Base-by-base conservation (phyloP, 2,888 invertebrate species). In the Schrankia costaestrigalis region DNA sequence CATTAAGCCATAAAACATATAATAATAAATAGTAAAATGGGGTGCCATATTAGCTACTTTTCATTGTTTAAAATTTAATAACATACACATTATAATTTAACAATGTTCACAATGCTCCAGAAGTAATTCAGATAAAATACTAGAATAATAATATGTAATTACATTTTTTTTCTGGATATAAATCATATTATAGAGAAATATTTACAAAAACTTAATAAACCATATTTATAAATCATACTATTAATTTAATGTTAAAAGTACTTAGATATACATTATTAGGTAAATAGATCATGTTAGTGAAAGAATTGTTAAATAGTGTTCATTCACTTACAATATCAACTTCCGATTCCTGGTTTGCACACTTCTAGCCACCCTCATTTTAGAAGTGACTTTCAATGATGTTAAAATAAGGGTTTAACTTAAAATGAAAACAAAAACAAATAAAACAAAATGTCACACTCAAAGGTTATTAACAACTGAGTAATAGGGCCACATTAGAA, bases 321-420 rank as follows among this genome's bases (percentile, higher is more conserved):
- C 11, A 19, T 18, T 19, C 8, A 79, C 81, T 81, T 69, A 82
- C 81, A 78, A 41, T 36, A 74, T 47, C 33, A 56, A 59, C 21
- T 64, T 65, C 49, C 66, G 71, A 31, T 71, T 56, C 43, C 72
- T 63, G 27, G 71, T 72, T 51, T 71, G 78, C 27, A 64, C 37
- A 26, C 55, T 47, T 63, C 59, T 80, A 15, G 73, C 74, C 21
- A 75, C 46, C 58, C 79, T 65, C 80, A 81, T 80, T 18, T 36
- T 27, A 26, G 7, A 24, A 1, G 7, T 11, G 2, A 22, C 8
- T 30, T 30, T n/a, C 0, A 23, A 6, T 11, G 14, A 10, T 18
- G 7, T 33, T 42, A 5, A 25, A 14, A 23, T 11, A 27, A 35
- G 31, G 26, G 34, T 40, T 31, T 29, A 42, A 41, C 39, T 40